These are phyloP conservation scores for Scolopax mira DNA, from an alignment of 2,113 vertebrate genomes.

Conservation along the genomic window DNA sequence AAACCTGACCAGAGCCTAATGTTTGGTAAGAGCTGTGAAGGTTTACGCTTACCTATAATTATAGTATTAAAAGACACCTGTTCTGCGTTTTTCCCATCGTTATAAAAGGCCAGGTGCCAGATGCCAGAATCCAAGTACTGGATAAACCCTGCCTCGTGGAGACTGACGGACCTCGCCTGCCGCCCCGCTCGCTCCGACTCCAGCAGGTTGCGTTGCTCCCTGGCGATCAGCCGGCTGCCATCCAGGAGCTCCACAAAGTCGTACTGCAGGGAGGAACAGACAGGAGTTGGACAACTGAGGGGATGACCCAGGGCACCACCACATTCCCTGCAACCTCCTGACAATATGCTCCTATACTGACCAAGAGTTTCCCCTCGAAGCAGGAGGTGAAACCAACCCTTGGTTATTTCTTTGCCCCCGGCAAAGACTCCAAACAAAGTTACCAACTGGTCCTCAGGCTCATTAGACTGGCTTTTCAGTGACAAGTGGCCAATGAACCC, in stretches of 20 bases:
- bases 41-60: constrained; percentile 84
- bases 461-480: neutral
- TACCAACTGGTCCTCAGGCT: neutral
- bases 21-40: neutral
- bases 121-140: constrained; percentile 95
- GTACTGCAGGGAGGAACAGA: constrained; percentile 77
- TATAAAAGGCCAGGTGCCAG: constrained; percentile 98
- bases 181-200: constrained; percentile 78
- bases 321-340: neutral
- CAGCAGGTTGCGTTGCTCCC: constrained; percentile 83
- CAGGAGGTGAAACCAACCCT: neutral
- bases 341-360: neutral
- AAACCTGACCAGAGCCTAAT: neutral
- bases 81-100: constrained; percentile 91
- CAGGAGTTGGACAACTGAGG: rapidly evolving
- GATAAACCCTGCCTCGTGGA: constrained; percentile 96
- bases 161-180: constrained; percentile 81
- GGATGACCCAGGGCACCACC: neutral
- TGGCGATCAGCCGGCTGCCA: constrained; percentile 92
- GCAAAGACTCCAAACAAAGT: neutral
- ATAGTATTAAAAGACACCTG: constrained; percentile 95
- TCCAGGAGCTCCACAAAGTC: constrained; percentile 98
- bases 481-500: neutral
- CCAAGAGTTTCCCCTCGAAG: neutral
- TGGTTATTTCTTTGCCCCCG: neutral